phyloP scores from a whole-genome alignment of 2,797 vertebrate genomes.

The Spinus pinus region DNA sequence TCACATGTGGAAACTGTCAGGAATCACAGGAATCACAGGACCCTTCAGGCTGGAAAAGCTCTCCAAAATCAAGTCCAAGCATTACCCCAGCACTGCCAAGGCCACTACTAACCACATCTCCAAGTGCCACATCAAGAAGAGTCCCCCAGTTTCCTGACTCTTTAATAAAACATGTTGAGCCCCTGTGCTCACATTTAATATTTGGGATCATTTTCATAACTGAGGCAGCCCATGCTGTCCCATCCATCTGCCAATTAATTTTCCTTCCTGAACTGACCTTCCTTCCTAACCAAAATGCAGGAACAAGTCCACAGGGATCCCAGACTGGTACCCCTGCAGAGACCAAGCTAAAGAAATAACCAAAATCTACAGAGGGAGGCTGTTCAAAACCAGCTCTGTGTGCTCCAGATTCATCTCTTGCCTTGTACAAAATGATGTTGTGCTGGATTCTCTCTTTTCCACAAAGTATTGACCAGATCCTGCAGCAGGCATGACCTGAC shows the following conservation, averaged over 20 bases:
- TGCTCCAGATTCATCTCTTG: background rate
- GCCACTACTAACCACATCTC: background rate
- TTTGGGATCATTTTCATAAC: background rate
- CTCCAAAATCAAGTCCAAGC: background rate
- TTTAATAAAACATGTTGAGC: background rate
- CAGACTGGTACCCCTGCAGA: background rate
- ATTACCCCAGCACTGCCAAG: background rate
- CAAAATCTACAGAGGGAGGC: background rate
- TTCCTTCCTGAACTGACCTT: background rate
- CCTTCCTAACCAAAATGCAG: background rate
- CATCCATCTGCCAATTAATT: background rate
- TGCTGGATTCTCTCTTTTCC: background rate
- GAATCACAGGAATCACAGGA: background rate
- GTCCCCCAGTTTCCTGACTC: background rate
- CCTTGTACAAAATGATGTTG: rapidly evolving
- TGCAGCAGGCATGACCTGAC: background rate
- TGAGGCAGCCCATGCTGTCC: background rate
- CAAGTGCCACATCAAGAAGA: background rate
- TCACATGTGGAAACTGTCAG: background rate
- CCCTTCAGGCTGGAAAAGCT: background rate
- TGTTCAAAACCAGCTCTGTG: background rate
- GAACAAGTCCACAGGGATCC: background rate
- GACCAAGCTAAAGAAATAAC: background rate
- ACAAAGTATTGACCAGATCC: background rate
- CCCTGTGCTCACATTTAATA: background rate